Evolutionary conservation across 1,140 invertebrate species (phyloP).

Genomic region (Drosophila kikkawai): DNA sequence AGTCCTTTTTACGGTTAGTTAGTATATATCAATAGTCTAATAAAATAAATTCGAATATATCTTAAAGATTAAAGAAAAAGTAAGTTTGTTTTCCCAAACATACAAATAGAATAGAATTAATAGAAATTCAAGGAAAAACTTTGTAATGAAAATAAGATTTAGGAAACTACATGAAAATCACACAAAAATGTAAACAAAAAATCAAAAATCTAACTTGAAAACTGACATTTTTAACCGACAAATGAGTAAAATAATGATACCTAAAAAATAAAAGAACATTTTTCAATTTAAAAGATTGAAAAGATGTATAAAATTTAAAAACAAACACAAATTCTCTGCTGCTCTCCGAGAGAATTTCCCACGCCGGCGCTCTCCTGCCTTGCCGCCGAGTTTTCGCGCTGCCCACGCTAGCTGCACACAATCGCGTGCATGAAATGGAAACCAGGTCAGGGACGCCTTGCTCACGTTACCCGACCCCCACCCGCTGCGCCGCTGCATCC

Average conservation of each 20-base stretch:
- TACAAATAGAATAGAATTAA: background rate
- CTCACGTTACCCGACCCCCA: conserved; percentile 60
- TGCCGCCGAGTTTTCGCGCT: conserved; percentile 33
- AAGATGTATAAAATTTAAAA: background rate
- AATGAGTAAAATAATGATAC: background rate
- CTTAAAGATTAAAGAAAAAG: background rate
- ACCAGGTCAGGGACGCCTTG: conserved; percentile 84
- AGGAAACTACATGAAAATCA: background rate
- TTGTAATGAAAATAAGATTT: too few relatives aligned
- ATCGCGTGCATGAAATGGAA: conserved; percentile 74
- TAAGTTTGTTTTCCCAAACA: background rate
- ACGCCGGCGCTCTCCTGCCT: conserved; percentile 59
- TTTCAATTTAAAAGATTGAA: background rate
- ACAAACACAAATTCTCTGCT: conserved; percentile 1
- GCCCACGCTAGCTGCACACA: conserved; percentile 75
- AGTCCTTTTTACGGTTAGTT: background rate
- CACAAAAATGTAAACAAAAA: too few relatives aligned
- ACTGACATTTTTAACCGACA: background rate
- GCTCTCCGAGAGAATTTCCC: conserved; percentile 23
- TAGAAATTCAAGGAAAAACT: background rate
- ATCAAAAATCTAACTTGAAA: background rate
- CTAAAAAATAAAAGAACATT: too few relatives aligned
- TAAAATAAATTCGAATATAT: background rate
- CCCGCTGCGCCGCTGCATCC: conserved; percentile 7
- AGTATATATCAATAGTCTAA: background rate